Percentiles rank a stretch among this genome's conserved stretches.
Conservation (phyloP, 2,888 invertebrate genomes). For the Psylliodes chrysocephalus region DNA sequence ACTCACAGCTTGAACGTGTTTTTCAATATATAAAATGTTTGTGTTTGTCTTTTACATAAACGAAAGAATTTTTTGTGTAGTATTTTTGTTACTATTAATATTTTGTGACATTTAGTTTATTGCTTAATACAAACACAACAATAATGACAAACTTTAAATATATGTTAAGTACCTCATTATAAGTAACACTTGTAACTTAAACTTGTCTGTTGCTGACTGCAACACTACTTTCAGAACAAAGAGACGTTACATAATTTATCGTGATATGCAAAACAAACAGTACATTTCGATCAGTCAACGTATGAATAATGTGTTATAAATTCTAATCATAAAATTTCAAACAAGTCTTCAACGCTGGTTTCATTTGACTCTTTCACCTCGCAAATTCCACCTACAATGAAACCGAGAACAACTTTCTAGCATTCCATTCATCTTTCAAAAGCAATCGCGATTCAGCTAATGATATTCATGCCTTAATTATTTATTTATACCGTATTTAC, state of each 20-base stretch:
- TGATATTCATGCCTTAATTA: constrained; percentile 13
- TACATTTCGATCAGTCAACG: constrained; percentile 47
- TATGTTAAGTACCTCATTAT: constrained; percentile 26
- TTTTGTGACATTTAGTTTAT: constrained; percentile 11
- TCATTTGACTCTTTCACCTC: constrained; percentile 54
- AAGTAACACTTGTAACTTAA: constrained; percentile 28
- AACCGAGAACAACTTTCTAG: constrained; percentile 56
- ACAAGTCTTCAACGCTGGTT: constrained; percentile 51
- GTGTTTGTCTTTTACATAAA: no score
- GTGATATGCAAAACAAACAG: constrained; percentile 45
- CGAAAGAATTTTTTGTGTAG: neutral
- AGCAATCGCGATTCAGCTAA: constrained; percentile 11
- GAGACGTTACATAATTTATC: constrained; percentile 33
- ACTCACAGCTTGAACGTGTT: no score
- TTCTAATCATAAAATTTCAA: constrained; percentile 50
- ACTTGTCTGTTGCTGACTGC: constrained; percentile 17
- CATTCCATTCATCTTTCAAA: constrained; percentile 53
- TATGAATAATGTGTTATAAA: constrained; percentile 50
- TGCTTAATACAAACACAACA: constrained; percentile 19
- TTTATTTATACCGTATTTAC: neutral
- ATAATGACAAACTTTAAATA: constrained; percentile 26
- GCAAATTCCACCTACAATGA: constrained; percentile 56
- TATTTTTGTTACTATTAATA: neutral
- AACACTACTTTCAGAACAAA: constrained; percentile 31
- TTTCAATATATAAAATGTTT: no score